Evolutionary conservation across 2,113 vertebrate genomes (phyloP), one percentile per base, ranked within the genome.

Genomic region (Actinemys pallida): DNA sequence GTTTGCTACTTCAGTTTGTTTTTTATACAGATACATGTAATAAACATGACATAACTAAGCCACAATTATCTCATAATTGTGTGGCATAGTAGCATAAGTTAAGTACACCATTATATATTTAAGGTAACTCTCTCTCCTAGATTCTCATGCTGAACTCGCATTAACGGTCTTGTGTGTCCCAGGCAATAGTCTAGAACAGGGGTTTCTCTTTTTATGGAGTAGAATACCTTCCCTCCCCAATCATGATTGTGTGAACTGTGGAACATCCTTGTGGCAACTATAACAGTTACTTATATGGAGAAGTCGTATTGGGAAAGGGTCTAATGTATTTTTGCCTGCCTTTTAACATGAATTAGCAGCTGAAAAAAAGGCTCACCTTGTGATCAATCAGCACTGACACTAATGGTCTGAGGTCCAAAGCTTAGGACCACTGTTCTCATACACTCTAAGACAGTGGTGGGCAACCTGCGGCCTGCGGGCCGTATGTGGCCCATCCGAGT

Each of bases 1-100:
- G 95, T 95, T 97, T 96, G 85, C 83, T 95, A 65, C 90, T 87
- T 56, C 90, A 93, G 20, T 93, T 53, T 85, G 7, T 87, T 83
- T 81, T 65, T 94, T 75, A 45, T 89, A 5, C 39, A 76, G 17
- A 76, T 76, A 14, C 29, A 7, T 82, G 84, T 89, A 90, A 76
- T 84, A 96, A 95, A 84, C 80, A 49, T 89, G 16, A 59, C 81
- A 39, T 93, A 84, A 94, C 49, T 92, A 80, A 88, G 6, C 42
- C 83, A 31, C 54, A 49, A 11, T 69, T 93, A 39, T 80, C 69
- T 45, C 3, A 53, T 31, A 42, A 22, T n/a, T 53, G 35, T n/a
- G 84, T 10, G 50, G 65, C 10, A 47, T 56, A 56, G 69, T 52
- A 10, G 80, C 27, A 47, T 54, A 50, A 16, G 0, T 57, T 50